Base-by-base conservation (phyloP, 2,797 vertebrate species). In the Champsocephalus esox region DNA sequence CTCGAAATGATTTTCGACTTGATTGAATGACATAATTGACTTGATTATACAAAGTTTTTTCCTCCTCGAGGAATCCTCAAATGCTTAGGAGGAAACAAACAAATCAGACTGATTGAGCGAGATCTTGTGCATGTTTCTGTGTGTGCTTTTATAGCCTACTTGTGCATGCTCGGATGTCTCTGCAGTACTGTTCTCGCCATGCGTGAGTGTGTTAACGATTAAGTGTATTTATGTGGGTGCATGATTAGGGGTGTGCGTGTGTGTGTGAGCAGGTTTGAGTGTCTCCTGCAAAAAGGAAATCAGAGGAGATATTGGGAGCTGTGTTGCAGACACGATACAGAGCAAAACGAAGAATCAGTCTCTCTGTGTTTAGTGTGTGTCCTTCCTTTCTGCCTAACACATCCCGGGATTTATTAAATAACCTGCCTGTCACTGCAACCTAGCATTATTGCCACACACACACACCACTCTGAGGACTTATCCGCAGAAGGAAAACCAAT, bases 21-120 rank as follows among this genome's bases (percentile, higher is more conserved):
- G 94, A 95, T 95, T 95, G 94, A 95, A 94, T 91, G 92, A 94
- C 94, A 94, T 95, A 95, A 95, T 94, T 95, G 93, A 93, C 93
- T 95, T 95, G 94, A 95, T 95, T 95, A 94, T 93, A 82, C 91
- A 90, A 92, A 86, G 87, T 91, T 92, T 88, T 87, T 82, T 58
- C 72, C 88, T 88, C 91, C 90, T 92, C 81, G 88, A 93, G 92
- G 91, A 93, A 93, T 93, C 90, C 90, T 93, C 91, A 86, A 92
- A 90, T 82, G 89, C 91, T 93, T 92, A 88, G 89, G 88, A 92
- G 92, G 93, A 93, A 93, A 94, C 92, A 94, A 95, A 95, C 94
- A 96, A 95, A 95, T 96, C 94, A 96, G 88, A 75, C 90, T 96
- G 94, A 95, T 96, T 96, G 94, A 95, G 93, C 78, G 55, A 83